Base-by-base conservation (phyloP, 2,113 vertebrate genomes). In the Diadophis punctatus region DNA sequence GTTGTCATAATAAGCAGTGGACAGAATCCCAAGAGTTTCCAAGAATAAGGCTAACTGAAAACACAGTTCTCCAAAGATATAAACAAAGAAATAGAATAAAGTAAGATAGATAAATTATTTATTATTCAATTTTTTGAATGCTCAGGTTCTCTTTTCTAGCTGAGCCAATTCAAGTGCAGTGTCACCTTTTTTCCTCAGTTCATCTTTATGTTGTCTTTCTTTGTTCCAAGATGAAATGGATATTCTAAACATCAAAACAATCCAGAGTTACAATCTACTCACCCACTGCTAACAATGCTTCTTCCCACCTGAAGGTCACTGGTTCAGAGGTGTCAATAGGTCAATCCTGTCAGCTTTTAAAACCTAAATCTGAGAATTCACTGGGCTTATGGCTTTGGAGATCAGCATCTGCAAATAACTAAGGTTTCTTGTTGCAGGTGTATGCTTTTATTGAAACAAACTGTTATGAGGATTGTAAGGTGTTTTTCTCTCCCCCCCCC, bases 281-380 rank as follows among this genome's bases (percentile, higher is more conserved):
- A 98, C 97, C 96, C 97, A 97, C 96, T 96, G 92, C 95, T 96
- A 96, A 99, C 98, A 99, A 99, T 98, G 94, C 97, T 95, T 94
- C 96, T 97, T 96, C 97, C 98, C 98, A 99, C 99, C 98, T 99
- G 99, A 94, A 98, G 98, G 98, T 98, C 97, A 98, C 94, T 93
- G 97, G 98, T 98, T 98, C 98, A 98, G 96, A 95, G 96, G 96
- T 96, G 97, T 96, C 93, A 95, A 96, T 96, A 94, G 97, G 98
- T 97, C 97, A 97, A 90, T 94, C 95, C 95, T 97, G 96, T 97
- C 97, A 98, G 92, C 93, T 96, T 96, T 97, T 97, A 95, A 97
- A 97, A 95, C 94, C 93, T 80, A 95, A 96, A 92, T 94, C 92
- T 92, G 94, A 94, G 93, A 87, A 95, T 96, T 95, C 92, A 95